phyloP scores from a whole-genome alignment of 1,140 invertebrate genomes.

The Drosophila kikkawai region DNA sequence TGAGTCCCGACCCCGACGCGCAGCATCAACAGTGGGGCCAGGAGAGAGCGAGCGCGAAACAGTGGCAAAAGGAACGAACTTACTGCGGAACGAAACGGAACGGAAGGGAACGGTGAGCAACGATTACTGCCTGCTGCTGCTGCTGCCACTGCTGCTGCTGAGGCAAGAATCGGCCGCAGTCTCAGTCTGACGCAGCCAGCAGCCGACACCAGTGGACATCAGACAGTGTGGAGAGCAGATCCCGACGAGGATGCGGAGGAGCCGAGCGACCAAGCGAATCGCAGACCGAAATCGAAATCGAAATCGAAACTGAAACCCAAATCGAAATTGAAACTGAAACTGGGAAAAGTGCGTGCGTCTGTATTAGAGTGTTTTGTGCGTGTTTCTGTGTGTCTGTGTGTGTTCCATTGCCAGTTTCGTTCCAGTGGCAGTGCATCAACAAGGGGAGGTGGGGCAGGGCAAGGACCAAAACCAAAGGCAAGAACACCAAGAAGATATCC shows the following conservation, averaged over 20 bases:
- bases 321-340: constrained; percentile 32
- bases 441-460: constrained; percentile 39
- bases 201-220: constrained; percentile 52
- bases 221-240: constrained; percentile 49
- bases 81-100: constrained; percentile 5
- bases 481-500: constrained; percentile 18
- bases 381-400: constrained; percentile 16
- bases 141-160: neutral
- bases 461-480: constrained; percentile 17
- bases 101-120: constrained; percentile 12
- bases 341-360: constrained; percentile 51
- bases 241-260: constrained; percentile 61
- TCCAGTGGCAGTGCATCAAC: constrained; percentile 56
- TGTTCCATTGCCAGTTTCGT: constrained; percentile 66
- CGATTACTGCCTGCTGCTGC: constrained; percentile 15
- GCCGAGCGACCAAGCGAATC: constrained; percentile 27
- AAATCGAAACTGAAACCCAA: constrained; percentile 43
- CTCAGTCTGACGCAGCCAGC: constrained; percentile 53
- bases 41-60: constrained; percentile 6
- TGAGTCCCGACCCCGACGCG: constrained; percentile 15
- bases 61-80: constrained; percentile 4
- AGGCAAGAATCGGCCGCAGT: constrained; percentile 40
- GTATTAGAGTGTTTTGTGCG: neutral
- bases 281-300: constrained; percentile 28
- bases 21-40: constrained; percentile 50